A percentile compares a stretch with the other conserved stretches of the same genome.
phyloP scores from a whole-genome alignment of 1,140 invertebrate species.

The Magallana gigas region DNA sequence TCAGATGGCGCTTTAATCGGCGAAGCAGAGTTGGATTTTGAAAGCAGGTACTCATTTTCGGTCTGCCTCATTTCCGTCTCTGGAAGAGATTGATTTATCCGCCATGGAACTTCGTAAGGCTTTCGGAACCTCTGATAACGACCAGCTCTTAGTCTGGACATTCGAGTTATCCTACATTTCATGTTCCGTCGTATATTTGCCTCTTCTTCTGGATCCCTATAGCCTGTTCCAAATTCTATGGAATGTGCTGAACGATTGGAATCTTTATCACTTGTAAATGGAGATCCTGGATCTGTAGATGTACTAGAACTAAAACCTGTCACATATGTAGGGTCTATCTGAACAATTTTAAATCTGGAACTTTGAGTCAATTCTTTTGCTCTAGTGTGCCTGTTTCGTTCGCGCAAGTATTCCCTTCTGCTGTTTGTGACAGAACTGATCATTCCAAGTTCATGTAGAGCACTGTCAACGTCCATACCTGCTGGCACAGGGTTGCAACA shows the following conservation, averaged over 20 bases:
- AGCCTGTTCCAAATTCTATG: constrained; percentile 30
- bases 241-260: constrained; percentile 3
- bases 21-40: constrained; percentile 70
- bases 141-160: constrained; percentile 56
- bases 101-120: constrained; percentile 75
- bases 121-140: constrained; percentile 65
- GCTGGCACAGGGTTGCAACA: constrained; percentile 56
- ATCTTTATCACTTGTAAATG: constrained; percentile 20
- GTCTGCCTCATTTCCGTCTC: constrained; percentile 56
- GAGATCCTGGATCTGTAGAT: neutral
- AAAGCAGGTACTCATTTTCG: constrained; percentile 51
- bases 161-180: constrained; percentile 15
- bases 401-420: constrained; percentile 67
- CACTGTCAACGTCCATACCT: constrained; percentile 71
- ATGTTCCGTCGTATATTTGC: constrained; percentile 40
- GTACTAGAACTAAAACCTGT: constrained; percentile 61
- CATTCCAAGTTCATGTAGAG: constrained; percentile 74
- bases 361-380: constrained; percentile 35
- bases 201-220: constrained; percentile 44
- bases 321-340: constrained; percentile 73
- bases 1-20: constrained; percentile 64
- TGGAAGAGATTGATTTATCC: constrained; percentile 67
- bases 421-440: constrained; percentile 72
- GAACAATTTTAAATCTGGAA: constrained; percentile 67
- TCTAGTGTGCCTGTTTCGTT: constrained; percentile 53